Base-by-base conservation (phyloP, 2,888 invertebrate species). In the Myathropa florea region DNA sequence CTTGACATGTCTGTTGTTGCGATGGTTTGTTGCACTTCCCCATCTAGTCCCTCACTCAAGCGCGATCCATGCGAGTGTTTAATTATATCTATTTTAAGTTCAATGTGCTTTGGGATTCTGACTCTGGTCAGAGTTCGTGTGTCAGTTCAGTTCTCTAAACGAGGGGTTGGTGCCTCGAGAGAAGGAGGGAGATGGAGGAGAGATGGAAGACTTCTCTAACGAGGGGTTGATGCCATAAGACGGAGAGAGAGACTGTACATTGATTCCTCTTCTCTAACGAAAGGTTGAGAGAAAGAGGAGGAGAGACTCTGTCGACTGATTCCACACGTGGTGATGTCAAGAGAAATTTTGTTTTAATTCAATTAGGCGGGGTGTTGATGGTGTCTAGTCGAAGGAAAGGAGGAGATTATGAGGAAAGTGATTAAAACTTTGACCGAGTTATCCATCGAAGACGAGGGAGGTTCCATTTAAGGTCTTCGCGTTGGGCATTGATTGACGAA, bases 11-110 rank as follows among this genome's bases (percentile, higher is more conserved):
- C 71, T 68, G 55, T 55, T 28, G 28, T 28, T 60, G 46, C 28
- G 39, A 21, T 46, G 76, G 76, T 81, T 33, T 85, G 71, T 81
- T 84, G 84, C 85, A 85, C 85, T 85, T 80, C 67, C 33, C 67
- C 75, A 63, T 53, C 81, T 68, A 63, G 63, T 64, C 61, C 64
- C 53, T 59, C 30, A 53, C 67, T 1, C 57, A 0, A 3, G n/a
- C 14, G 10, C 10, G 24, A 57, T 10, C 24, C 57, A 24, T 24
- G 24, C 4, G 24, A 57, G 79, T 71, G 80, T 80, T 76, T 85
- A 82, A 85, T 68, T 85, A 82, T 81, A 77, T 85, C 82, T 75
- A 67, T 75, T 70, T 83, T 61, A 75, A 75, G 86, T 86, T 86
- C 86, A 86, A 67, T 86, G 86, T 83, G 46, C 86, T 71, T 78